Evolutionary conservation across 2,888 invertebrate genomes (phyloP).

Genomic region (Pachydiplax longipennis): DNA sequence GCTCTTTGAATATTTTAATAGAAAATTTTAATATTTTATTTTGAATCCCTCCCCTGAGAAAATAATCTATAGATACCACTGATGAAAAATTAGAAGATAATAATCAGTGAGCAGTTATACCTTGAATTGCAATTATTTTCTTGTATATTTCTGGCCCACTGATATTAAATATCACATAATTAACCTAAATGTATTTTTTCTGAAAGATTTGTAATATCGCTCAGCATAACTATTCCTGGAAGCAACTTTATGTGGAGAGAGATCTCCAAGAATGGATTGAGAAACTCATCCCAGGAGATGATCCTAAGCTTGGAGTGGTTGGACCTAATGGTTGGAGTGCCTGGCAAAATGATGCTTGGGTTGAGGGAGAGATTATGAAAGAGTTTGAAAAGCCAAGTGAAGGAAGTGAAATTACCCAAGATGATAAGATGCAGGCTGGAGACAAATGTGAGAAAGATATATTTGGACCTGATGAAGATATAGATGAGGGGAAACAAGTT

Average conservation of each 20-base stretch:
- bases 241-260: not conserved
- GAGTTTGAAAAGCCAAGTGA: not conserved
- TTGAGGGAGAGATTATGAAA: not conserved
- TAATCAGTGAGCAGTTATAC: too few species aligned
- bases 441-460: not conserved
- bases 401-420: not conserved
- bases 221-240: constrained; percentile 16
- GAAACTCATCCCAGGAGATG: constrained; percentile 20
- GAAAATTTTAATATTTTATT: too few species aligned
- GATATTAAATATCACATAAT: too few species aligned
- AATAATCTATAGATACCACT: too few species aligned
- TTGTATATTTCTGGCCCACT: too few species aligned
- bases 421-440: not conserved
- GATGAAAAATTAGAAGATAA: too few species aligned
- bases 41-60: too few species aligned
- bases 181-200: not conserved
- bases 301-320: not conserved
- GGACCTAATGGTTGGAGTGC: constrained; percentile 15
- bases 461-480: not conserved
- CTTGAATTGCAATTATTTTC: too few species aligned
- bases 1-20: too few species aligned
- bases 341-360: not conserved
- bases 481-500: not conserved
- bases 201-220: not conserved
- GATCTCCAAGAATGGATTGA: constrained; percentile 28